phyloP scores from a whole-genome alignment of 53 echinoderm and acorn worm species.

The Crossaster papposus region DNA sequence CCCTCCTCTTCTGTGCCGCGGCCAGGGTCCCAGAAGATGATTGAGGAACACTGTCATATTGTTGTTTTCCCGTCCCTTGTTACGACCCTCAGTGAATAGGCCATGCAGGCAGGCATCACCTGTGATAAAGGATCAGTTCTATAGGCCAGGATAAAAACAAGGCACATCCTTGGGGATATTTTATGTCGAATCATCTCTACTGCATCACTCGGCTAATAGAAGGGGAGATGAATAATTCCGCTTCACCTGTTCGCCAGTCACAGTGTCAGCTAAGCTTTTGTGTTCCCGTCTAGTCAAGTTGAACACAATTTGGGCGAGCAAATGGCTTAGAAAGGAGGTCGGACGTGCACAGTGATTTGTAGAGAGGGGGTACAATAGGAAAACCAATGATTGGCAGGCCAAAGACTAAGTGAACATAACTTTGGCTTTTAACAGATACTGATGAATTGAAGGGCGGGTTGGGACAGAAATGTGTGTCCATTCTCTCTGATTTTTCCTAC shows the following conservation, averaged over 20 bases:
- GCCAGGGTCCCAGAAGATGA: background rate
- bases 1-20: background rate
- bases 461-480: no score
- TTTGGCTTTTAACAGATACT: no score
- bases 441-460: no score
- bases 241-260: slow-evolving; percentile 35
- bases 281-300: slow-evolving; percentile 55
- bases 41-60: slow-evolving; percentile 15
- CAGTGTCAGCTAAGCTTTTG: slow-evolving; percentile 49
- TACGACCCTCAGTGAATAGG: background rate
- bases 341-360: background rate
- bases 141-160: slow-evolving; percentile 36
- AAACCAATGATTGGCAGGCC: no score
- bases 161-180: slow-evolving; percentile 20
- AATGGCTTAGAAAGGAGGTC: no score
- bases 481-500: no score
- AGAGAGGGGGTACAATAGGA: no score
- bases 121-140: slow-evolving; percentile 41
- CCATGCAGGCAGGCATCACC: slow-evolving; percentile 16
- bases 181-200: slow-evolving; percentile 54
- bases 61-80: slow-evolving; percentile 31
- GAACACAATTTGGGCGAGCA: slow-evolving; percentile 38
- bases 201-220: slow-evolving; percentile 17
- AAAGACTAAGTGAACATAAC: no score
- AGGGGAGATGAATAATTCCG: slow-evolving; percentile 45